These are phyloP conservation scores for Gallinago stenura DNA, from an alignment of 2,797 vertebrate species.

Conservation along the genomic window DNA sequence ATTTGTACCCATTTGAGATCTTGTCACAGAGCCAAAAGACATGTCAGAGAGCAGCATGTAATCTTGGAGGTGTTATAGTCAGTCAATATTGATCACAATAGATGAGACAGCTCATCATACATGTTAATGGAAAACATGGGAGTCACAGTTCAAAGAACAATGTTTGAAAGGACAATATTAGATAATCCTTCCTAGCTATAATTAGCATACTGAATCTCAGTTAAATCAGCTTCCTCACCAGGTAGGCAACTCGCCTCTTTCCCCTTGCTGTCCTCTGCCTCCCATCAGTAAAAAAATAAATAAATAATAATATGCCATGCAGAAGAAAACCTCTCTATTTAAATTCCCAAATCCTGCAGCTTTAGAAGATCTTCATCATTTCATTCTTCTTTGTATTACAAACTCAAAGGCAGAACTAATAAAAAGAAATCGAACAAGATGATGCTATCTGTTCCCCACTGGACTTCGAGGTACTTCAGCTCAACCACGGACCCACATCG, in stretches of 20 bases:
- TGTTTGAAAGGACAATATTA: background rate
- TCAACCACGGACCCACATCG: conserved; percentile 49
- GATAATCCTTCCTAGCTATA: background rate
- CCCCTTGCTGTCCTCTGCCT: background rate
- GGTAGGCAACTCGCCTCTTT: background rate
- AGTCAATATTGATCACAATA: background rate
- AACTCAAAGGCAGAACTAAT: conserved; percentile 69
- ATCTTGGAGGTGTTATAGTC: conserved; percentile 9
- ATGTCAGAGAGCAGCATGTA: conserved; percentile 28
- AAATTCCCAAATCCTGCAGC: conserved; percentile 12
- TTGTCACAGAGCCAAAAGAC: conserved; percentile 54
- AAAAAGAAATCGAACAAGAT: conserved; percentile 70
- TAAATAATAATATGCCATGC: background rate
- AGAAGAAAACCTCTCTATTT: background rate
- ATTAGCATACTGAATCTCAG: background rate
- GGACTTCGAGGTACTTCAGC: conserved; percentile 62
- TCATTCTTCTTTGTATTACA: conserved; percentile 44
- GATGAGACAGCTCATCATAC: background rate
- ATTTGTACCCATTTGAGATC: conserved; percentile 51
- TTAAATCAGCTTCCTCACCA: background rate
- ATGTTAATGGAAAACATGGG: conserved; percentile 12
- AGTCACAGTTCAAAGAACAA: conserved; percentile 10
- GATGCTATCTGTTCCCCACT: conserved; percentile 57
- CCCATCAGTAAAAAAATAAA: background rate
- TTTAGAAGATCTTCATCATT: conserved; percentile 1